These are phyloP conservation scores for Indri indri DNA, from an alignment of 2,113 vertebrate species.

Conservation along the genomic window DNA sequence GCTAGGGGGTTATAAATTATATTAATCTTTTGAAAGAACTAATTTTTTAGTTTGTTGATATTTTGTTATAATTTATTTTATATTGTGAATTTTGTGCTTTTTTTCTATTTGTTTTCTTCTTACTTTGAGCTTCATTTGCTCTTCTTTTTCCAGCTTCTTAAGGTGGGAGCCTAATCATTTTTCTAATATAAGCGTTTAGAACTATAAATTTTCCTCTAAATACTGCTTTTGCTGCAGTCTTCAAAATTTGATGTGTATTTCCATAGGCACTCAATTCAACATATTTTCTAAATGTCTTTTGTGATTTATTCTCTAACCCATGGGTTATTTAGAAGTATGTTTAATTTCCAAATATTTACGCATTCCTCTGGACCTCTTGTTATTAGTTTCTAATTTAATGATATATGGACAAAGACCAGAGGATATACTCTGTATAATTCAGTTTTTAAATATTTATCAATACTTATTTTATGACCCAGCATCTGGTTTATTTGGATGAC, in stretches of 20 bases:
- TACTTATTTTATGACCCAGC: background rate
- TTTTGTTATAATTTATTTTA: background rate
- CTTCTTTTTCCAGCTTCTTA: background rate
- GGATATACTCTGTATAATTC: background rate
- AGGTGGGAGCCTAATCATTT: background rate
- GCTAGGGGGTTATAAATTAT: background rate
- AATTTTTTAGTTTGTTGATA: background rate
- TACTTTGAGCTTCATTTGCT: background rate
- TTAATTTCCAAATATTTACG: background rate
- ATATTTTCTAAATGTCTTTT: background rate
- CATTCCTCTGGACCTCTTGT: background rate
- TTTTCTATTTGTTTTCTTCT: background rate
- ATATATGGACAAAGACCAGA: background rate
- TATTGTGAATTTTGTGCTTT: background rate
- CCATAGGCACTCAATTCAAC: background rate
- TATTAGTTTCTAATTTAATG: background rate
- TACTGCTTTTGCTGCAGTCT: background rate
- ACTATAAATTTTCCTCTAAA: background rate
- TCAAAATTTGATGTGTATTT: background rate
- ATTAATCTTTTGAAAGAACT: background rate
- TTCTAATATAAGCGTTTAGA: background rate
- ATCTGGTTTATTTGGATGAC: background rate
- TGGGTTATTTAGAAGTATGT: background rate
- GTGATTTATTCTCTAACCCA: background rate
- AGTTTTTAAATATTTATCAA: background rate